A percentile compares a stretch with the other conserved stretches of the same genome.
Evolutionary conservation across 1,140 invertebrate species (phyloP).

Genomic region (Ephestia elutella): DNA sequence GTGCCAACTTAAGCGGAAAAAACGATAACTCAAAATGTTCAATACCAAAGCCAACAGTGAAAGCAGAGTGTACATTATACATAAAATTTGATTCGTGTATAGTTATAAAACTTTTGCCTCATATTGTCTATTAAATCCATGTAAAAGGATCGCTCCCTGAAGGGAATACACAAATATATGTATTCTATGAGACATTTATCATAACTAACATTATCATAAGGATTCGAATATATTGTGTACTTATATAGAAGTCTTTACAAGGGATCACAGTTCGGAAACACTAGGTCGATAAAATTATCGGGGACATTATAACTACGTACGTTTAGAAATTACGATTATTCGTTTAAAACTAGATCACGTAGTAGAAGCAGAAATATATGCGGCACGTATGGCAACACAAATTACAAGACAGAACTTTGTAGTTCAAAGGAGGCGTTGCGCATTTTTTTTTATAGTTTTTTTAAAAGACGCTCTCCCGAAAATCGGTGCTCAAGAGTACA

Average conservation of each 20-base stretch:
- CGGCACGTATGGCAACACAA: background rate
- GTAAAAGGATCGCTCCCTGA: background rate
- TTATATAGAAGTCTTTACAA: conserved; percentile 71
- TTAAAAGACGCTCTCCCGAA: no score
- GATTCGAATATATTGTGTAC: conserved; percentile 43
- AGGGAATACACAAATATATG: background rate
- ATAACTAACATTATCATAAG: conserved; percentile 13
- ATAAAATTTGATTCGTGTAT: background rate
- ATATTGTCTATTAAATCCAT: background rate
- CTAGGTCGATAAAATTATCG: conserved; percentile 53
- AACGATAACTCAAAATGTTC: background rate
- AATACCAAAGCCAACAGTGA: background rate
- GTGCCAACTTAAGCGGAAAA: no score
- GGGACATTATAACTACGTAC: conserved; percentile 23
- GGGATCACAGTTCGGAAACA: conserved; percentile 70
- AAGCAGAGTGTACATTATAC: background rate
- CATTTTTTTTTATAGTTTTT: no score
- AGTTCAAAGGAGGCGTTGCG: no score
- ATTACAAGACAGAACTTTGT: no score
- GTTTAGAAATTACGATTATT: background rate
- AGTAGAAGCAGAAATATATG: background rate
- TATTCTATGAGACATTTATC: conserved; percentile 1
- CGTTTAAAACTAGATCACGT: conserved; percentile 2
- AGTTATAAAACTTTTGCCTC: background rate
- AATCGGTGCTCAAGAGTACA: no score